phyloP scores from a whole-genome alignment of 1,140 invertebrate genomes.

The Sinonovacula constricta region DNA sequence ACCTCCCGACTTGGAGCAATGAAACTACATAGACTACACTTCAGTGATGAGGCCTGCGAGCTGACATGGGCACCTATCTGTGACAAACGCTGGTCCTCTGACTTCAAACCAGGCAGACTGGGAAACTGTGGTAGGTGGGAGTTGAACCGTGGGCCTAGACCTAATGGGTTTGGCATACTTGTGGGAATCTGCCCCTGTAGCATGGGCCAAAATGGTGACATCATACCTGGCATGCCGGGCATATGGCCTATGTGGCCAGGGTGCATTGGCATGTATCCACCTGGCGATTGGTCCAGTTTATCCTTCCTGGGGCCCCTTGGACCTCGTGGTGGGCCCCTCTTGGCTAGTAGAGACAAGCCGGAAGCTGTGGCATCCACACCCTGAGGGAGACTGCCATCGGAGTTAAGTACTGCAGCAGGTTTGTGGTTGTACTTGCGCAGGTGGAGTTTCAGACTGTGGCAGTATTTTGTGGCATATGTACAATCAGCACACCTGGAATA shows the following conservation, averaged over 20 bases:
- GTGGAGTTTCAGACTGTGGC: conserved; percentile 97
- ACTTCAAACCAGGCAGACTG: conserved; percentile 27
- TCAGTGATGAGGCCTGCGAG: conserved; percentile 51
- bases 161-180: conserved; percentile 62
- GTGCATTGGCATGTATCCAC: conserved; percentile 53
- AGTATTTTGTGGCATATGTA: conserved; percentile 98
- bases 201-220: conserved; percentile 73
- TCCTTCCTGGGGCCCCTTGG: conserved; percentile 75
- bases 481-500: conserved; percentile 89
- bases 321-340: conserved; percentile 75
- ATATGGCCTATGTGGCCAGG: conserved; percentile 42
- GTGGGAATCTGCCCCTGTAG: conserved; percentile 62
- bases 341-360: conserved; percentile 70
- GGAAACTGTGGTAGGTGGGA: conserved; percentile 24
- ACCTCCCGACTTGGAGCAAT: conserved; percentile 70
- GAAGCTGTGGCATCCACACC: conserved; percentile 71
- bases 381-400: conserved; percentile 76
- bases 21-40: conserved; percentile 79
- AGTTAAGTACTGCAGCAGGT: conserved; percentile 77
- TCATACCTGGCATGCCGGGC: conserved; percentile 57
- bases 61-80: conserved; percentile 3
- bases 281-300: conserved; percentile 56
- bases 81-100: conserved; percentile 38
- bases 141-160: conserved; percentile 49
- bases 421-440: conserved; percentile 94